Conservation (phyloP, 2,888 invertebrate species). For the Fabriciana adippe region DNA sequence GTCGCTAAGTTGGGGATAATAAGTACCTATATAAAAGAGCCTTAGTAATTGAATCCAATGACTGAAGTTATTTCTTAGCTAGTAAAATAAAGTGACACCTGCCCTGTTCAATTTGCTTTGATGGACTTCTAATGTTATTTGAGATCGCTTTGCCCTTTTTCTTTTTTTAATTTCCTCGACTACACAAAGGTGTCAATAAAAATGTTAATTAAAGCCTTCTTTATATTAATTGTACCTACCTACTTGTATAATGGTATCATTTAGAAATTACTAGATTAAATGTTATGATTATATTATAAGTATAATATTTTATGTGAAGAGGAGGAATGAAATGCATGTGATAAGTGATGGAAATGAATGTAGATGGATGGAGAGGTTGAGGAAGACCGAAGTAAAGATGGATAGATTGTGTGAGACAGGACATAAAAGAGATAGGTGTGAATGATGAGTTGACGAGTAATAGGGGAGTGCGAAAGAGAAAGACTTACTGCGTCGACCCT, state of each 20-base stretch:
- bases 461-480: too few species aligned
- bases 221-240: not conserved
- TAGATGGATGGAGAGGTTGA: too few species aligned
- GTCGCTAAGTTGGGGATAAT: too few species aligned
- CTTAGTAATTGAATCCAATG: not conserved
- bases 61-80: not conserved
- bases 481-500: too few species aligned
- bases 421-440: too few species aligned
- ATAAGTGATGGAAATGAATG: too few species aligned
- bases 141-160: conserved; percentile 1
- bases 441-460: too few species aligned
- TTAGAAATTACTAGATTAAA: conserved; percentile 9
- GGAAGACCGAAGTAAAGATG: too few species aligned
- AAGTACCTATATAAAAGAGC: not conserved
- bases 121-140: conserved; percentile 6
- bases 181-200: conserved; percentile 6
- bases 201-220: conserved; percentile 10
- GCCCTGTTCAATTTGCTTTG: conserved; percentile 15
- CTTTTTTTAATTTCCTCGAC: not conserved
- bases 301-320: not conserved
- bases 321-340: not conserved
- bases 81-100: conserved; percentile 16
- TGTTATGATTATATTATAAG: not conserved
- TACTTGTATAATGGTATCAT: not conserved
- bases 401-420: too few species aligned